Evolutionary conservation across 2,888 invertebrate genomes (phyloP).

Genomic region (Chorisops tibialis): DNA sequence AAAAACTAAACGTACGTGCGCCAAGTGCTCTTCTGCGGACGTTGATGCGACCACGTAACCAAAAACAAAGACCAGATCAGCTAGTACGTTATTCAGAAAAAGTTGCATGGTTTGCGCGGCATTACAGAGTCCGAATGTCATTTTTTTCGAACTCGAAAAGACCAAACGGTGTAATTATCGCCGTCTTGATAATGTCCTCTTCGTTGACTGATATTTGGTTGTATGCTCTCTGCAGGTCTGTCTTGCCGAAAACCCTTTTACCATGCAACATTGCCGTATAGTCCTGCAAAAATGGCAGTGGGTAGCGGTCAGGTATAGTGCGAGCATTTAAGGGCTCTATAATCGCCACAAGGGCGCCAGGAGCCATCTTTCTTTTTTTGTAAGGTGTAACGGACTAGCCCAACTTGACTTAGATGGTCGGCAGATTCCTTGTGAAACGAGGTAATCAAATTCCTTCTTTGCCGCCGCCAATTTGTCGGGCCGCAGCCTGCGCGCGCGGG

Average conservation of each 20-base stretch:
- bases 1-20: no score
- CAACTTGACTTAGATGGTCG: conserved; percentile 47
- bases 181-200: conserved; percentile 37
- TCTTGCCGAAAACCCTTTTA: conserved; percentile 38
- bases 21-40: no score
- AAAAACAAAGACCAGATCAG: no score
- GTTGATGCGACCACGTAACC: no score
- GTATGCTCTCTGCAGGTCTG: conserved; percentile 40
- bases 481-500: conserved; percentile 34
- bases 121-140: neutral
- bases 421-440: conserved; percentile 48
- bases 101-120: neutral
- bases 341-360: conserved; percentile 44
- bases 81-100: no score
- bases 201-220: conserved; percentile 41
- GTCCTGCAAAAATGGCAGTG: conserved; percentile 42
- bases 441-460: conserved; percentile 34
- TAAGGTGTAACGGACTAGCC: conserved; percentile 46
- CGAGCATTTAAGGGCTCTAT: conserved; percentile 38
- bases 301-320: conserved; percentile 44
- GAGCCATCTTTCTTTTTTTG: conserved; percentile 35
- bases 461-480: conserved; percentile 30
- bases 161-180: neutral
- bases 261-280: conserved; percentile 36
- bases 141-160: neutral